phyloP scores from a whole-genome alignment of 2,888 invertebrate genomes.

The Seira sanloemensis region DNA sequence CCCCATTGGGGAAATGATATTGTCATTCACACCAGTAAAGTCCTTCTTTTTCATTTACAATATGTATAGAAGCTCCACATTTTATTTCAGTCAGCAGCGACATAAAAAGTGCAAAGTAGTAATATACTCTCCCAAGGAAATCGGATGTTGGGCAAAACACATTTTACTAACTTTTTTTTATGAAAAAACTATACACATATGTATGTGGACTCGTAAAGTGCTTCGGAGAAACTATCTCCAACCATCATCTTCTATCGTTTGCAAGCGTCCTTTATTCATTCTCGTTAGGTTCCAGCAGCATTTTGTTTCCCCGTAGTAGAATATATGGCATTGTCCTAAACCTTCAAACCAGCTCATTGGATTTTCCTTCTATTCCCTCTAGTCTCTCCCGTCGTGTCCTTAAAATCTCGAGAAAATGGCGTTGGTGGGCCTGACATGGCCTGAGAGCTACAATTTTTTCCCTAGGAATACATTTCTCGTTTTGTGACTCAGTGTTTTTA shows the following conservation, averaged over 20 bases:
- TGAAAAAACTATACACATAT: background rate
- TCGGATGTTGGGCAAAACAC: background rate
- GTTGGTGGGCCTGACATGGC: slow-evolving; percentile 11
- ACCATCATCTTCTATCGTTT: background rate
- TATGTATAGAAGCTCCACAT: background rate
- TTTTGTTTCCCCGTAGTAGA: no score
- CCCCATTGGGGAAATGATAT: slow-evolving; percentile 35
- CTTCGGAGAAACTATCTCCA: background rate
- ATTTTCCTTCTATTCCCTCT: slow-evolving; percentile 9
- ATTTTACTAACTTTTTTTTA: background rate
- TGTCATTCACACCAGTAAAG: background rate
- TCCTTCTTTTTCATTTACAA: background rate
- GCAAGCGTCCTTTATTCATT: background rate
- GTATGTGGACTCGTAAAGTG: background rate
- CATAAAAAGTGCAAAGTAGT: background rate
- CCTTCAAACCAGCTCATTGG: slow-evolving; percentile 24
- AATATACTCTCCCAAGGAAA: background rate
- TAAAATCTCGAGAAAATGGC: background rate
- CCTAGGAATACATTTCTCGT: background rate
- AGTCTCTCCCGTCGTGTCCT: background rate
- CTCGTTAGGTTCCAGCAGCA: no score
- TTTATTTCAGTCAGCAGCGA: background rate
- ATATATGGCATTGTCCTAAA: background rate
- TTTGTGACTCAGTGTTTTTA: background rate
- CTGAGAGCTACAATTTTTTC: no score